Conservation (phyloP, 2,888 invertebrate genomes). For the Melipona beecheii region DNA sequence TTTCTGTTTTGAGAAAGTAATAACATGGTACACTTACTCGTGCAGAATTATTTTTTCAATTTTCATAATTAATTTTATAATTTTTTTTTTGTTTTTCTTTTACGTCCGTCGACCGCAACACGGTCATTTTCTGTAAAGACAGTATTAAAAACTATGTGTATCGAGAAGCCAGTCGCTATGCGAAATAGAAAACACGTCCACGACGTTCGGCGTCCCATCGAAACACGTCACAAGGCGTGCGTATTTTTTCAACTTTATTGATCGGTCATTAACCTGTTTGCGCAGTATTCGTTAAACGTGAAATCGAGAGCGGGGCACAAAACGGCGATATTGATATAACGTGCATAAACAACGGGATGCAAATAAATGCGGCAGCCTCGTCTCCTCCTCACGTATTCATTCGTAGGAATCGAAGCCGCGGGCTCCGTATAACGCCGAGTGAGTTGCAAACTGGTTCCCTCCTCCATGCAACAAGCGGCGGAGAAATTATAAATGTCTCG, state of each 20-base stretch:
- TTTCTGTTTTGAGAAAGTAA: too few relatives aligned
- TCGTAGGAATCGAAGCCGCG: conserved; percentile 42
- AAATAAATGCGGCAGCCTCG: conserved; percentile 12
- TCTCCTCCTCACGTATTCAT: conserved; percentile 28
- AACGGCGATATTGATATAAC: conserved; percentile 11
- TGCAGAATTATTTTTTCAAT: too few relatives aligned
- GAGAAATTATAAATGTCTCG: conserved; percentile 75
- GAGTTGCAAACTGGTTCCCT: conserved; percentile 28
- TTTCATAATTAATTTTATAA: too few relatives aligned
- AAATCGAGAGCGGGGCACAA: neutral
- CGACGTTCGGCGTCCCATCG: too few relatives aligned
- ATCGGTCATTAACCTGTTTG: conserved; percentile 1
- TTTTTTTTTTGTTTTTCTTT: too few relatives aligned
- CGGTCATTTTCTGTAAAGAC: too few relatives aligned
- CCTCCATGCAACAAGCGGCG: conserved; percentile 13
- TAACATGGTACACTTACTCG: too few relatives aligned
- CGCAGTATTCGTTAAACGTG: neutral
- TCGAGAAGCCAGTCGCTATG: too few relatives aligned
- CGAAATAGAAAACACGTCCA: too few relatives aligned
- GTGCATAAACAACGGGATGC: conserved; percentile 7
- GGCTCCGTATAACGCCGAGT: conserved; percentile 21
- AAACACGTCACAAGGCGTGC: neutral
- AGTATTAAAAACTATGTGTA: too few relatives aligned
- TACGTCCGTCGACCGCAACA: too few relatives aligned
- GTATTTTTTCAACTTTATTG: neutral